A percentile compares a stretch with the other conserved stretches of the same genome.
phyloP scores from a whole-genome alignment of 2,113 vertebrate species.

The Oreochromis aureus region DNA sequence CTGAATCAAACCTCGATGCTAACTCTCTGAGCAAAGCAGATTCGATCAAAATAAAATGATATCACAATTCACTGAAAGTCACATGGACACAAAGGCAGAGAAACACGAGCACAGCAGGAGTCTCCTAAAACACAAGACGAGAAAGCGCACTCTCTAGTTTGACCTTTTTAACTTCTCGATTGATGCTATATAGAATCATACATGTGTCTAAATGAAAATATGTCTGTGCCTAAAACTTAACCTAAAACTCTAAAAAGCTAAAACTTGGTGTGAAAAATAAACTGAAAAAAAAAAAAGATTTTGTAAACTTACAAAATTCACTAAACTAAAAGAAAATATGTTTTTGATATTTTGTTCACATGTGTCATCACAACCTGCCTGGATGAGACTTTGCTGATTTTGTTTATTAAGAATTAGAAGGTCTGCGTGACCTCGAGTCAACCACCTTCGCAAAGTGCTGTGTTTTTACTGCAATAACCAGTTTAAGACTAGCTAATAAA shows the following conservation, averaged over 20 bases:
- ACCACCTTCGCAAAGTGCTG: not conserved
- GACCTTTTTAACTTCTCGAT: not conserved
- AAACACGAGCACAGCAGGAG: not conserved
- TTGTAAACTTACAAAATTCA: not conserved
- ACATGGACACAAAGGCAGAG: not conserved
- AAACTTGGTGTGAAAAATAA: not conserved
- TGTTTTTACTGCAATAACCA: not conserved
- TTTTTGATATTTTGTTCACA: not conserved
- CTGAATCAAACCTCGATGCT: not conserved
- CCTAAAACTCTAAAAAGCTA: not conserved
- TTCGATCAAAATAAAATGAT: not conserved
- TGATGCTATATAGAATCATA: not conserved
- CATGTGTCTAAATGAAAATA: not conserved
- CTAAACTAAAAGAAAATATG: not conserved
- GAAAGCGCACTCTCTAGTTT: not conserved
- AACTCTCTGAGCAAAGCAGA: not conserved
- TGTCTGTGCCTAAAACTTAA: not conserved
- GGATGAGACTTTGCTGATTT: not conserved
- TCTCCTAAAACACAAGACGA: not conserved
- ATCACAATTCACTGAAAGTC: not conserved
- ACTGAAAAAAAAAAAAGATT: not conserved
- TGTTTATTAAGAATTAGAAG: not conserved
- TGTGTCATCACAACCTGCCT: not conserved
- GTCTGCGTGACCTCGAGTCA: not conserved
- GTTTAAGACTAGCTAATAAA: not conserved